phyloP scores from a whole-genome alignment of 2,888 invertebrate genomes.

The Zeuzera pyrina region DNA sequence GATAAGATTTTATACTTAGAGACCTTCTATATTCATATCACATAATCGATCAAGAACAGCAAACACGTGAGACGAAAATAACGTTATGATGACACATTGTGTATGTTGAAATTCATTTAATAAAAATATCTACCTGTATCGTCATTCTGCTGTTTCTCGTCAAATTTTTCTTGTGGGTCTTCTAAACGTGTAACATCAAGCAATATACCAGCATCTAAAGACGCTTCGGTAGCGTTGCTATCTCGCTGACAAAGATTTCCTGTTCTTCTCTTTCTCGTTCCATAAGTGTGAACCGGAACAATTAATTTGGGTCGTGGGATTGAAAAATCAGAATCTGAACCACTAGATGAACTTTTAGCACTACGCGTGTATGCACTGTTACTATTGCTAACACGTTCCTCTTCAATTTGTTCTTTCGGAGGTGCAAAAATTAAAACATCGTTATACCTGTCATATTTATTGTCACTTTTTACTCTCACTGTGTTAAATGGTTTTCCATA shows the following conservation, averaged over 20 bases:
- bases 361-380: conserved; percentile 47
- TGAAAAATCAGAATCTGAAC: conserved; percentile 79
- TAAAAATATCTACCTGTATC: conserved; percentile 45
- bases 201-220: conserved; percentile 55
- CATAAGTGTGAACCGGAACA: conserved; percentile 91
- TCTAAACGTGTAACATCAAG: conserved; percentile 55
- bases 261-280: conserved; percentile 83
- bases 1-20: no score
- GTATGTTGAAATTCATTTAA: no score
- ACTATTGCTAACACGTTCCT: conserved; percentile 40
- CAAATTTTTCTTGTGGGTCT: conserved; percentile 23
- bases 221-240: conserved; percentile 56
- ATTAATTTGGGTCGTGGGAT: conserved; percentile 90
- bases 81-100: conserved; percentile 23
- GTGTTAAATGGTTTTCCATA: conserved; percentile 63
- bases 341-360: conserved; percentile 68
- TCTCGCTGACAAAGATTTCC: conserved; percentile 78
- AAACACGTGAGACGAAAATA: conserved; percentile 30
- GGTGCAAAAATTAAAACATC: conserved; percentile 50
- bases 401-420: conserved; percentile 43
- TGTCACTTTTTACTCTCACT: conserved; percentile 67
- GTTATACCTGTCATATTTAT: conserved; percentile 62
- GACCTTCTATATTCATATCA: no score
- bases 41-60: conserved; percentile 45
- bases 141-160: conserved; percentile 35